phyloP scores from a whole-genome alignment of 2,888 invertebrate genomes.

The Sphaerophoria rueppellii region DNA sequence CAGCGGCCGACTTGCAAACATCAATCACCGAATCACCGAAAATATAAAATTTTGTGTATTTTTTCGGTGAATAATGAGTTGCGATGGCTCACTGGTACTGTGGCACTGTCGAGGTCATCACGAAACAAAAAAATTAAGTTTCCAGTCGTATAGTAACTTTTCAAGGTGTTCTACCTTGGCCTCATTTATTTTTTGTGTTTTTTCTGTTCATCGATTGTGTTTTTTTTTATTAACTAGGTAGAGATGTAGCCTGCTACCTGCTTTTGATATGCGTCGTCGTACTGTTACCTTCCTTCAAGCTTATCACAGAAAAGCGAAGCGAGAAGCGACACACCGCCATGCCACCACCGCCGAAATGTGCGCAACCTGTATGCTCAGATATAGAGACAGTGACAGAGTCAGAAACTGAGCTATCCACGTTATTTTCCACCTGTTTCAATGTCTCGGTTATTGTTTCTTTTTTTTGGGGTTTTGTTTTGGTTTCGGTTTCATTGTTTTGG shows the following conservation, averaged over 20 bases:
- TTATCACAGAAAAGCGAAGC: conserved; percentile 11
- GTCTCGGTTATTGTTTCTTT: conserved; percentile 55
- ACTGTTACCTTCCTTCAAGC: background rate
- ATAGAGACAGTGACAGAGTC: conserved; percentile 8
- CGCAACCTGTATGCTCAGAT: conserved; percentile 34
- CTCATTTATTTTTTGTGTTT: conserved; percentile 53
- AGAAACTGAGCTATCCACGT: conserved; percentile 33
- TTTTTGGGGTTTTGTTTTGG: conserved; percentile 17
- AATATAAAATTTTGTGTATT: conserved; percentile 21
- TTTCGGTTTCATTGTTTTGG: conserved; percentile 19
- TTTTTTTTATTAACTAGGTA: conserved; percentile 42
- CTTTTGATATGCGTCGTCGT: background rate
- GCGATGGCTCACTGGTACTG: conserved; percentile 48
- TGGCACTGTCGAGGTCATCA: conserved; percentile 60
- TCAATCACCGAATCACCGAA: conserved; percentile 48
- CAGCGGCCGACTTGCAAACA: too few species aligned
- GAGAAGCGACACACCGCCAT: too few species aligned
- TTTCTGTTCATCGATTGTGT: conserved; percentile 47
- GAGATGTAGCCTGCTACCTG: conserved; percentile 23
- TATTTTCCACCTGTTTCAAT: conserved; percentile 69
- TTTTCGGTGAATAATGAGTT: conserved; percentile 60
- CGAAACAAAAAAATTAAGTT: conserved; percentile 70
- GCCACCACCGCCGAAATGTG: conserved; percentile 21
- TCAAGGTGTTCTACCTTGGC: conserved; percentile 71
- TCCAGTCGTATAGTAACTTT: conserved; percentile 63